Evolutionary conservation across 1,140 invertebrate species (phyloP).

Genomic region (Ectropis grisescens): DNA sequence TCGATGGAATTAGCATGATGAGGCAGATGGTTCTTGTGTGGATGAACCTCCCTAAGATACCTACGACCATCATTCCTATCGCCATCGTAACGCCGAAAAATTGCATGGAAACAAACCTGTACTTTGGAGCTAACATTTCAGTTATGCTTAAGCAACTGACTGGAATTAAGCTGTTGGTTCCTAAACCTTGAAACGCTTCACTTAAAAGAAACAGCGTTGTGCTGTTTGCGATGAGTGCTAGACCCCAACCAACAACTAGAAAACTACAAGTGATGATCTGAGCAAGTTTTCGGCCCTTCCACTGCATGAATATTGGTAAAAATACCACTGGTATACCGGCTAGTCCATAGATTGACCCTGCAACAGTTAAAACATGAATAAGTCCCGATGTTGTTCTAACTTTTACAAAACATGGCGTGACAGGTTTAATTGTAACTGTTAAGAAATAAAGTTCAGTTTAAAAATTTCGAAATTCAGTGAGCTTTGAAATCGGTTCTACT

Average conservation of each 20-base stretch:
- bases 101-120: background rate
- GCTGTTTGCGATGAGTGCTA: background rate
- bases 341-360: conserved; percentile 3
- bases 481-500: background rate
- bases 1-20: background rate
- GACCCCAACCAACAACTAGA: conserved; percentile 1
- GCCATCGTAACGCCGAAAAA: background rate
- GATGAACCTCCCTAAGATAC: background rate
- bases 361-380: background rate
- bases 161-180: background rate
- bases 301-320: conserved; percentile 6
- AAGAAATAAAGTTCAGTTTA: background rate
- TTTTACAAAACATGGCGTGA: background rate
- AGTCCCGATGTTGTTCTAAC: background rate
- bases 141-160: conserved; percentile 1
- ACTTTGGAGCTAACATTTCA: conserved; percentile 5
- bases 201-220: background rate
- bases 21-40: background rate
- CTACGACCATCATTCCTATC: background rate
- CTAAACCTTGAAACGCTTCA: conserved; percentile 1
- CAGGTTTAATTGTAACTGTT: background rate
- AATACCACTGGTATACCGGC: conserved; percentile 1
- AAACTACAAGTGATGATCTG: conserved; percentile 1
- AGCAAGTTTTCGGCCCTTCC: conserved; percentile 2
- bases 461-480: background rate